phyloP scores from a whole-genome alignment of 1,140 invertebrate genomes.

The Rhagoletis pomonella region DNA sequence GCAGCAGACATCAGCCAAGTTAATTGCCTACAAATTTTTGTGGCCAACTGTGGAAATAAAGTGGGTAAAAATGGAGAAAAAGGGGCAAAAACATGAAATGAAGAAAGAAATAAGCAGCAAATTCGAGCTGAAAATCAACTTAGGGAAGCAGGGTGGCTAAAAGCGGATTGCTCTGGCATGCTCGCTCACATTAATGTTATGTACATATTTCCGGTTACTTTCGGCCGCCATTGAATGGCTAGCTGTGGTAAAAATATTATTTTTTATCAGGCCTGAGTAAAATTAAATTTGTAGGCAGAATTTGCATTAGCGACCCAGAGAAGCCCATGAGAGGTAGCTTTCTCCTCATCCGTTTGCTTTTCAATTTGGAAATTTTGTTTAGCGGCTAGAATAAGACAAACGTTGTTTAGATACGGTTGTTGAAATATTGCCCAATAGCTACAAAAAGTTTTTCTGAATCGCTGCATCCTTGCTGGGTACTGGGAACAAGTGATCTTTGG shows the following conservation, averaged over 20 bases:
- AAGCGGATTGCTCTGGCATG: neutral
- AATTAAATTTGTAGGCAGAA: too few species aligned
- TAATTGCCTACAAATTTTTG: constrained; percentile 35
- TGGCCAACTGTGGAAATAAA: neutral
- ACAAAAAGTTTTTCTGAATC: too few species aligned
- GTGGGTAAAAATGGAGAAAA: neutral
- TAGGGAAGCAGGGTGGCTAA: neutral
- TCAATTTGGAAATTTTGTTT: too few species aligned
- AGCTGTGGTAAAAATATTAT: neutral
- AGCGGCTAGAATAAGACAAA: too few species aligned
- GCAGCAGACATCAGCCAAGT: constrained; percentile 5
- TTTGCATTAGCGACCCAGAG: too few species aligned
- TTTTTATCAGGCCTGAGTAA: too few species aligned
- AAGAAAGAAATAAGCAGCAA: neutral
- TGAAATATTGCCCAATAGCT: too few species aligned
- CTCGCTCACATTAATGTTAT: neutral
- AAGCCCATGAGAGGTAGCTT: too few species aligned
- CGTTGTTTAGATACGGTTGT: too few species aligned
- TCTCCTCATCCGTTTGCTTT: too few species aligned
- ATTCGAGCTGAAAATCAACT: neutral
- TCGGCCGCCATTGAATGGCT: neutral
- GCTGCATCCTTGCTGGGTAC: too few species aligned
- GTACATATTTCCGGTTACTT: neutral
- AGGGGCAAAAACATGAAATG: neutral
- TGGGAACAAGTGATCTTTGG: too few species aligned